Conservation (phyloP, 1,140 invertebrate genomes). For the Dinoponera quadriceps region DNA sequence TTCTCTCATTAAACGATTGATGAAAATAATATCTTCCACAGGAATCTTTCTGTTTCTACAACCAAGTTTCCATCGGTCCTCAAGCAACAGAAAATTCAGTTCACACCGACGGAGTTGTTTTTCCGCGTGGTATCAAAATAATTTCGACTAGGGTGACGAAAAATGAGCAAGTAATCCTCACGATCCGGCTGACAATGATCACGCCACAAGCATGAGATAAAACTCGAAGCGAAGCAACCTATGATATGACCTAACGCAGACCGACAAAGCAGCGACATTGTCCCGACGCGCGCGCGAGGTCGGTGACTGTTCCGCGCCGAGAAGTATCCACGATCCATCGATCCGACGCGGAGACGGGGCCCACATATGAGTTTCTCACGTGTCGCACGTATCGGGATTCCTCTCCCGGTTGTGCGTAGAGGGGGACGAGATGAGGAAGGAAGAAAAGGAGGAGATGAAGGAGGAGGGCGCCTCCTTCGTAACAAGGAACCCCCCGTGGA, state of each 20-base stretch:
- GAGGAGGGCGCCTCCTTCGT: slow-evolving; percentile 73
- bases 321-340: slow-evolving; percentile 40
- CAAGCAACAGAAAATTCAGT: no score
- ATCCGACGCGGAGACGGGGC: slow-evolving; percentile 39
- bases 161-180: not conserved
- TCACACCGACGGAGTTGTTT: no score
- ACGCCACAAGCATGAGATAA: not conserved
- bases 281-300: slow-evolving; percentile 15
- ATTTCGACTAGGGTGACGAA: no score
- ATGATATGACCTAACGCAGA: not conserved
- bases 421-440: slow-evolving; percentile 1
- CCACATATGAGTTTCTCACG: slow-evolving; percentile 72
- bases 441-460: slow-evolving; percentile 14
- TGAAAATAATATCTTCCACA: no score
- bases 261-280: slow-evolving; percentile 12
- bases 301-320: slow-evolving; percentile 35
- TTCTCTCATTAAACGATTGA: no score
- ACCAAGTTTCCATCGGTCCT: no score
- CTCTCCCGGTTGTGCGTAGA: slow-evolving; percentile 25
- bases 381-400: slow-evolving; percentile 66
- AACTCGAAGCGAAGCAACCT: not conserved
- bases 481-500: slow-evolving; percentile 84
- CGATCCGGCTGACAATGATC: not conserved
- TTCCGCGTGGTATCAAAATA: no score
- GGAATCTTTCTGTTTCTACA: no score